These are phyloP conservation scores for Eupithecia subumbrata DNA, from an alignment of 2,888 invertebrate genomes.

Conservation along the genomic window DNA sequence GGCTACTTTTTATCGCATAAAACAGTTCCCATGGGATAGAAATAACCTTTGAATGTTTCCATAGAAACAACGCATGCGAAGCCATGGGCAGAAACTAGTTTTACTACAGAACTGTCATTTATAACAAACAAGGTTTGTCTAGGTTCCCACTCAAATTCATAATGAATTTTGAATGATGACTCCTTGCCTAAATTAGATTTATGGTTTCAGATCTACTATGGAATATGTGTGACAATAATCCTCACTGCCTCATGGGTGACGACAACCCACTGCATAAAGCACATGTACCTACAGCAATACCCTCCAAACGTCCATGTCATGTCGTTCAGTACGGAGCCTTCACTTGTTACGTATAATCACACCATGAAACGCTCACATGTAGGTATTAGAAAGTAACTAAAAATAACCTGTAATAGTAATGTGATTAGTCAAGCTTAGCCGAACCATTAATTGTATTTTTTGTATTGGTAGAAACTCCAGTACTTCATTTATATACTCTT, in stretches of 20 bases:
- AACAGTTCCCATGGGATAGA: too few species aligned
- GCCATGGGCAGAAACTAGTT: too few species aligned
- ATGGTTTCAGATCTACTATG: conserved; percentile 91
- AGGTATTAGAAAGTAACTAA: conserved; percentile 45
- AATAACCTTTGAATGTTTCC: too few species aligned
- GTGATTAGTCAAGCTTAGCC: background rate
- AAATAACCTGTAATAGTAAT: background rate
- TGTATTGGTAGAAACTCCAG: background rate
- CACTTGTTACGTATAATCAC: conserved; percentile 56
- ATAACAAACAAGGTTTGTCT: background rate
- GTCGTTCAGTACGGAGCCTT: conserved; percentile 72
- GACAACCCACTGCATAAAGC: conserved; percentile 95
- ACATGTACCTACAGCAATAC: conserved; percentile 87
- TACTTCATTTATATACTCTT: background rate
- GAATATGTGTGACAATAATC: conserved; percentile 92
- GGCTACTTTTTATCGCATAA: too few species aligned
- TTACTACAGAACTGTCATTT: too few species aligned
- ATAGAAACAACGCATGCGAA: too few species aligned
- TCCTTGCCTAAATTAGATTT: background rate
- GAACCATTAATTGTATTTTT: background rate
- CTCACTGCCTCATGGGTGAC: conserved; percentile 97
- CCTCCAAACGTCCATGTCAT: conserved; percentile 68
- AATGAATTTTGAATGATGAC: background rate
- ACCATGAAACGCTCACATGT: conserved; percentile 69
- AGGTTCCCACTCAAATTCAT: background rate